Percentiles rank a stretch among this genome's conserved stretches.
Conservation (phyloP, 2,888 invertebrate species). For the Cerceris ruficornis region DNA sequence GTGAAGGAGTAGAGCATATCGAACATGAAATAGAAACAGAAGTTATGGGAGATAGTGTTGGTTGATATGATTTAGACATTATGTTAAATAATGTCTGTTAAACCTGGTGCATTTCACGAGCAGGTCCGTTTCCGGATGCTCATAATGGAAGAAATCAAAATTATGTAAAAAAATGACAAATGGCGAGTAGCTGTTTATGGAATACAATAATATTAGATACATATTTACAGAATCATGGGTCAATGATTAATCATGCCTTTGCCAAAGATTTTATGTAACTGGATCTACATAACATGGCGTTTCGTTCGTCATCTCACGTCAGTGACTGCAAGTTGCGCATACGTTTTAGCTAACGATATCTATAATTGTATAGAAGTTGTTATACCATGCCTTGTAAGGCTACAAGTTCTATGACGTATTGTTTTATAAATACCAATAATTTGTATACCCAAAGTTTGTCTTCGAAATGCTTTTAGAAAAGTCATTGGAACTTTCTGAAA, state of each 20-base stretch:
- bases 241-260: slow-evolving; percentile 71
- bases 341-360: slow-evolving; percentile 28
- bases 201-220: slow-evolving; percentile 71
- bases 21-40: slow-evolving; percentile 73
- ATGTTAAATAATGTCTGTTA: slow-evolving; percentile 49
- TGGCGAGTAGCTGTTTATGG: slow-evolving; percentile 72
- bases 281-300: slow-evolving; percentile 57
- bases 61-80: slow-evolving; percentile 69
- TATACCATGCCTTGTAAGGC: slow-evolving; percentile 31
- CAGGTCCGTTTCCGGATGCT: slow-evolving; percentile 61
- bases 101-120: slow-evolving; percentile 73
- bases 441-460: slow-evolving; percentile 40
- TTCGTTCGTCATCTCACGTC: slow-evolving; percentile 25
- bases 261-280: slow-evolving; percentile 78
- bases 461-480: slow-evolving; percentile 23
- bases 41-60: slow-evolving; percentile 79
- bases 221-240: slow-evolving; percentile 69
- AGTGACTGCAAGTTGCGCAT: slow-evolving; percentile 37
- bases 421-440: slow-evolving; percentile 42
- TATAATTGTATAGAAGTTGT: slow-evolving; percentile 48
- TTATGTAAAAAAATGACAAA: slow-evolving; percentile 68
- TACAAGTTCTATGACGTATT: slow-evolving; percentile 38
- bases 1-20: slow-evolving; percentile 61
- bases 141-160: slow-evolving; percentile 74
- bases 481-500: slow-evolving; percentile 10